Evolutionary conservation across 2,888 invertebrate genomes (phyloP).

Genomic region (Marasmarcha lunaedactyla): DNA sequence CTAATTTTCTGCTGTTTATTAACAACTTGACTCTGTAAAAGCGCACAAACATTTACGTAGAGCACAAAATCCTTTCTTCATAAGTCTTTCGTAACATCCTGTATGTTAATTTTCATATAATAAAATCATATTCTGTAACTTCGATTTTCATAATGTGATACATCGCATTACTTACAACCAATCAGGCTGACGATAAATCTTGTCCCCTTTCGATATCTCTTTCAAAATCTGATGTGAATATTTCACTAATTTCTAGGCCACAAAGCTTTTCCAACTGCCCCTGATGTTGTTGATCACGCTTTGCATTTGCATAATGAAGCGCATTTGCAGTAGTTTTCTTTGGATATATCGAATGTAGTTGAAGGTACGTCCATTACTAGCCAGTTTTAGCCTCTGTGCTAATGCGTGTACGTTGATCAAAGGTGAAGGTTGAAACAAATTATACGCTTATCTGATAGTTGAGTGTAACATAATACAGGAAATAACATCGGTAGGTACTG

Average conservation of each 20-base stretch:
- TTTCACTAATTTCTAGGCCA: conserved; percentile 70
- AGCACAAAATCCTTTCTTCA: too few species aligned
- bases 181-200: not conserved
- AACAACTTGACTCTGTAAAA: too few species aligned
- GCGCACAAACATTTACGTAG: too few species aligned
- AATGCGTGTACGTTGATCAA: not conserved
- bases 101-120: too few species aligned
- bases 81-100: too few species aligned
- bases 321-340: conserved; percentile 72
- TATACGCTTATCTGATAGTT: too few species aligned
- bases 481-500: too few species aligned
- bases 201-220: conserved; percentile 6
- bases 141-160: too few species aligned
- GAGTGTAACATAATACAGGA: too few species aligned
- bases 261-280: conserved; percentile 70
- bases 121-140: too few species aligned
- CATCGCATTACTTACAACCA: not conserved
- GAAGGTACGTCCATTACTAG: conserved; percentile 69
- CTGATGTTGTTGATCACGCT: conserved; percentile 73
- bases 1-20: too few species aligned
- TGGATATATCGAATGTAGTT: conserved; percentile 72
- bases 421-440: too few species aligned
- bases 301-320: conserved; percentile 73
- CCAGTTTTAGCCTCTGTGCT: not conserved
- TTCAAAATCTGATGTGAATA: conserved; percentile 44